Percentiles rank a stretch among this genome's conserved stretches.
These are phyloP conservation scores for Tenthredo livida DNA, from an alignment of 2,888 invertebrate species.

Conservation along the genomic window DNA sequence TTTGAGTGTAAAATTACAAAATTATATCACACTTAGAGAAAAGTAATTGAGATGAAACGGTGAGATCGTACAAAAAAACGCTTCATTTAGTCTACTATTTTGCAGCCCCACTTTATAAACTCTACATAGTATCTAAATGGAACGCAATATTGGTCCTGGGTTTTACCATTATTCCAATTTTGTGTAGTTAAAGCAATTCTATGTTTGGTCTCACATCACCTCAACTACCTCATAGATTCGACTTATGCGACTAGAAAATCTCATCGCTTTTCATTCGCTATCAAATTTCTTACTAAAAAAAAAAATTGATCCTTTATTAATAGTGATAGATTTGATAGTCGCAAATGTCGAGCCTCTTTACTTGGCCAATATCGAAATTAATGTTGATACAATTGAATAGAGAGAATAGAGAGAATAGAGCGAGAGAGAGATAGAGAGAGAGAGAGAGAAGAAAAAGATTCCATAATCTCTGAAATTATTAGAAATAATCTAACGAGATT, in stretches of 20 bases:
- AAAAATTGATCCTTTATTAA: background rate
- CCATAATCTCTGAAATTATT: conserved; percentile 26
- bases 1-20: conserved; percentile 21
- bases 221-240: conserved; percentile 10
- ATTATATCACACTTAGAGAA: conserved; percentile 13
- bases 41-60: conserved; percentile 11
- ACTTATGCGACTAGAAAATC: conserved; percentile 1
- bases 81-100: conserved; percentile 27
- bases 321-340: conserved; percentile 6
- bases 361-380: conserved; percentile 4
- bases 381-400: conserved; percentile 10
- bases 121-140: conserved; percentile 38
- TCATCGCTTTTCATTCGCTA: background rate
- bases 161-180: conserved; percentile 32
- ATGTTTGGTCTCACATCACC: conserved; percentile 21
- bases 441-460: background rate
- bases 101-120: conserved; percentile 39
- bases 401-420: background rate
- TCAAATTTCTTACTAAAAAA: background rate
- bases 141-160: conserved; percentile 41
- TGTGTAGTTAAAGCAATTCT: conserved; percentile 27
- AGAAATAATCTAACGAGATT: conserved; percentile 1
- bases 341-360: conserved; percentile 14
- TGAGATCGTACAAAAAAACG: background rate
- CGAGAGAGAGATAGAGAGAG: background rate